These are phyloP conservation scores for Dreissena polymorpha DNA, from an alignment of 1,140 invertebrate species.

Conservation along the genomic window DNA sequence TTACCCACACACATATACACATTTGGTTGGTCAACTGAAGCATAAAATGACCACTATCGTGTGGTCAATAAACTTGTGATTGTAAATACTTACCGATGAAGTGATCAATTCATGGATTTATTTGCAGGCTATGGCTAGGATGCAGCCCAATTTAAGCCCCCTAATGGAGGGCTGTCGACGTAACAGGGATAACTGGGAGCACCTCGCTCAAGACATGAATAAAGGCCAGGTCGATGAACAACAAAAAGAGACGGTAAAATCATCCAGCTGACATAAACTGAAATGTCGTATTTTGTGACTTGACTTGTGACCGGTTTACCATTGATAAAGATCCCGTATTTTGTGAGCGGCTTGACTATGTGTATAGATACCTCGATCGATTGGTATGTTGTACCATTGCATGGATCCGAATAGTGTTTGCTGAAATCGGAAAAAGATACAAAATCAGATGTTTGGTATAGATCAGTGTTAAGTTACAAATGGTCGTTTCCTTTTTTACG, in stretches of 20 bases:
- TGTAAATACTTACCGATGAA: neutral
- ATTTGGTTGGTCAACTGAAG: too few species aligned
- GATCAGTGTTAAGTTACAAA: too few species aligned
- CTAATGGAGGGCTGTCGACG: constrained; percentile 92
- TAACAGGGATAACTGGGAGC: constrained; percentile 93
- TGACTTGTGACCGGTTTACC: neutral
- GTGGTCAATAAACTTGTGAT: neutral
- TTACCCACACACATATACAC: too few species aligned
- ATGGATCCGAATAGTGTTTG: too few species aligned
- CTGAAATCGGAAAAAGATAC: too few species aligned
- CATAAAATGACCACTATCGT: too few species aligned
- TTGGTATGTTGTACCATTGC: too few species aligned
- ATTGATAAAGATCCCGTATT: too few species aligned
- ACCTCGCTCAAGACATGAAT: constrained; percentile 87
- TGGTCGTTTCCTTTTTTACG: too few species aligned
- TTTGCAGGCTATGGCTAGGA: constrained; percentile 91
- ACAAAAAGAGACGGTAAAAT: constrained; percentile 41
- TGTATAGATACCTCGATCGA: too few species aligned
- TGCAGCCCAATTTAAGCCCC: constrained; percentile 94
- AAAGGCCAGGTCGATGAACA: constrained; percentile 57
- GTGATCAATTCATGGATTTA: constrained; percentile 33
- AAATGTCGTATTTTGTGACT: constrained; percentile 41
- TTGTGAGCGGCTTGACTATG: too few species aligned
- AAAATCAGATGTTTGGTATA: too few species aligned
- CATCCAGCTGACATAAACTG: constrained; percentile 51